Base-by-base conservation (phyloP, 2,797 vertebrate genomes). In the Mareca strepera region DNA sequence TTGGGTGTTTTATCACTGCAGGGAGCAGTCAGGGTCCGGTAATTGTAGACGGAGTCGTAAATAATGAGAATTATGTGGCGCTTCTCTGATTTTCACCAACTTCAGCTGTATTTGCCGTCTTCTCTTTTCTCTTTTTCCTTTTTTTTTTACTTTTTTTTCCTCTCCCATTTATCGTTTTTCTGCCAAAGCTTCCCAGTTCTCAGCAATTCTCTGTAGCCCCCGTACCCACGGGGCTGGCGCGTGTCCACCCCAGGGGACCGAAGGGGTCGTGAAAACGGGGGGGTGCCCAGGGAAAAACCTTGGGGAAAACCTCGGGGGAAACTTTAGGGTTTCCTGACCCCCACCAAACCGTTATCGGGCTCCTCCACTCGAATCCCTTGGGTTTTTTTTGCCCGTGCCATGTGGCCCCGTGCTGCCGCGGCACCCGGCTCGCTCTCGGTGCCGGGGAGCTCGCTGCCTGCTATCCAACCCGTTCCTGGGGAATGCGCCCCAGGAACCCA, bases 391-490 rank as follows among this genome's bases (percentile, higher is more conserved):
- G 35, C 20, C 50, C 23, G n/a, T 63, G 46, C 82, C 82, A 20
- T 33, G 15, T 43, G 53, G 43, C 31, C 53, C 39, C 0, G 2
- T 28, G 37, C 77, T 39, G 58, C 60, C n/a, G 62, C 3, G 4
- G 28, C 2, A 5, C 74, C 20, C 0, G 5, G 17, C 69, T 62
- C 48, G 74, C 62, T 82, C 52, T 55, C 50, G 29, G 39, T 41
- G 17, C 39, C 77, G 93, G 86, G 84, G 87, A 79, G 91, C 60
- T 95, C 16, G 43, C 62, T 73, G 77, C 5, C 5, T 77, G 83
- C 62, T 64, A 74, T 81, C 90, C 81, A 90, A 67, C 77, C 21
- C 1, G 37, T 96, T 96, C 84, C 90, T 82, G 11, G 9, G 96
- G 96, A 95, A 95, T 82, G 93, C 1, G 29, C 76, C 91, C 83